These are phyloP conservation scores for Ophioderma brevispina DNA, from an alignment of 35 echinoderm and acorn worm genomes.

Conservation along the genomic window DNA sequence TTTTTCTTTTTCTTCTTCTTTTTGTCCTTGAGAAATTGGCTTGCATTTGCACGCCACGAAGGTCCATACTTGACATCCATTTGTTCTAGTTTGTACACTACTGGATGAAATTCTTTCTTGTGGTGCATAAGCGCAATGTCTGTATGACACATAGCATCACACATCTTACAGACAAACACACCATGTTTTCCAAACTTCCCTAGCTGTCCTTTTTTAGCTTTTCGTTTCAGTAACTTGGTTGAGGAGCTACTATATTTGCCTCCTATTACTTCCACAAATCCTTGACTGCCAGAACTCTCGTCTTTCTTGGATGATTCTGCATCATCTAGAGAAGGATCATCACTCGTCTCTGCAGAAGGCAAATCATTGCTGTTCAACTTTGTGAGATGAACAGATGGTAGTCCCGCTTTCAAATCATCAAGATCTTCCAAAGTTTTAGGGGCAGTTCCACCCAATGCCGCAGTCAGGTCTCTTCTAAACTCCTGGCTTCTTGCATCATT, in stretches of 20 bases:
- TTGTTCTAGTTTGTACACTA: constrained; percentile 10
- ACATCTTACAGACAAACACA: constrained; percentile 18
- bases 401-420: no score
- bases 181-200: background rate
- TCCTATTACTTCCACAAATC: background rate
- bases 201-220: background rate
- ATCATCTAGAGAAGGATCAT: no score
- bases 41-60: background rate
- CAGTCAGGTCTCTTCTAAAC: no score
- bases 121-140: constrained; percentile 15
- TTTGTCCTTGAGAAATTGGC: background rate
- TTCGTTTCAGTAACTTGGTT: background rate
- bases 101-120: constrained; percentile 44
- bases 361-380: no score
- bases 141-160: constrained; percentile 25
- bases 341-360: no score
- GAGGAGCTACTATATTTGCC: background rate
- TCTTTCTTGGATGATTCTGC: no score
- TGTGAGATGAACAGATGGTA: no score
- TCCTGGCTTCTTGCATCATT: no score
- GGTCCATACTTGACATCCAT: background rate
- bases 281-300: background rate
- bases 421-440: no score
- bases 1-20: background rate
- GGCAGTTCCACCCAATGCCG: no score